These are phyloP conservation scores for Menura novaehollandiae DNA, from an alignment of 2,113 vertebrate species.

Conservation along the genomic window DNA sequence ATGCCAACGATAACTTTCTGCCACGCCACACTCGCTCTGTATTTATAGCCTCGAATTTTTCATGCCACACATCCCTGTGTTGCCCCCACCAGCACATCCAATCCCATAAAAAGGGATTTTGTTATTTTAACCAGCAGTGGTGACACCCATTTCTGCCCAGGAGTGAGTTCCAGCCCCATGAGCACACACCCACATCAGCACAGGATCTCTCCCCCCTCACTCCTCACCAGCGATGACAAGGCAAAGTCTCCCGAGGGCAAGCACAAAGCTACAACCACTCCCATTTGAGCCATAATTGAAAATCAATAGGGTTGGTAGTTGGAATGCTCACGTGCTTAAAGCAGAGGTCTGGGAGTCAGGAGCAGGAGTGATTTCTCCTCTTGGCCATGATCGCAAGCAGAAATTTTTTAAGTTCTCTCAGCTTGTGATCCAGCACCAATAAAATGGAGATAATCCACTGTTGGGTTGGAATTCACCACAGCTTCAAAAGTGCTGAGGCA, in stretches of 20 bases:
- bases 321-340: not conserved
- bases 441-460: not conserved
- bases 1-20: not conserved
- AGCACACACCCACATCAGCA: not conserved
- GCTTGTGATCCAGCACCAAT: not conserved
- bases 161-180: not conserved
- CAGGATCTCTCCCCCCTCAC: not conserved
- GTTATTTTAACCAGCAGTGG: not conserved
- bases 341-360: not conserved
- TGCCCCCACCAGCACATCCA: not conserved
- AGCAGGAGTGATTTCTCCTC: not conserved
- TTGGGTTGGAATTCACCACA: not conserved
- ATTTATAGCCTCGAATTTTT: not conserved
- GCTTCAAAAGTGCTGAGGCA: slow-evolving; percentile 25
- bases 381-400: not conserved
- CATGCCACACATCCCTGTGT: accelerated
- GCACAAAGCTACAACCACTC: slow-evolving; percentile 27
- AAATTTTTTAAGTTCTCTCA: not conserved
- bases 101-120: not conserved
- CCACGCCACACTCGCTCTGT: not conserved
- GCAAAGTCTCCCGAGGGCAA: not conserved
- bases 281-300: slow-evolving; percentile 54
- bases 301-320: slow-evolving; percentile 47
- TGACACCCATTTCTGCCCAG: not conserved
- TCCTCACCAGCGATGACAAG: not conserved